These are phyloP conservation scores for Baccha elongata DNA, from an alignment of 2,888 invertebrate species.

Conservation along the genomic window DNA sequence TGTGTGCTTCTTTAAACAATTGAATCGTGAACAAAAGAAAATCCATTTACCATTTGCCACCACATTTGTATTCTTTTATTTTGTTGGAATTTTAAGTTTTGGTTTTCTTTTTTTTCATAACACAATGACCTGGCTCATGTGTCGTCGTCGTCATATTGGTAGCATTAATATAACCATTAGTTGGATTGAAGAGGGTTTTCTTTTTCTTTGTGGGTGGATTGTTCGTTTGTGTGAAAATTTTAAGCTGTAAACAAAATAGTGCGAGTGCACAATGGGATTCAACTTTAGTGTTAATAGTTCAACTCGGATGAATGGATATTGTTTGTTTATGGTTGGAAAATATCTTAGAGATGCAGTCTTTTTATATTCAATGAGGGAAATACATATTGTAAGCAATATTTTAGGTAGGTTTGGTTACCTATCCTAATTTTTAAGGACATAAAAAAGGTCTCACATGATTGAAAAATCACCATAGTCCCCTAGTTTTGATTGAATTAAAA, in stretches of 20 bases:
- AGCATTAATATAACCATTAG: conserved; percentile 66
- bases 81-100: background rate
- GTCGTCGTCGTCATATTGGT: conserved; percentile 63
- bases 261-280: background rate
- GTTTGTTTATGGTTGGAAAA: conserved; percentile 9
- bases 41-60: conserved; percentile 65
- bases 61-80: conserved; percentile 20
- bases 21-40: conserved; percentile 66
- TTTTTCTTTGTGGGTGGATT: conserved; percentile 24
- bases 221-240: conserved; percentile 13
- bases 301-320: background rate
- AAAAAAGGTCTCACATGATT: too few relatives aligned
- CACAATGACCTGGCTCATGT: conserved; percentile 62
- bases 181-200: conserved; percentile 54
- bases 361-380: background rate
- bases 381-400: too few relatives aligned
- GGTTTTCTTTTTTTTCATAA: conserved; percentile 42
- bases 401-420: too few relatives aligned
- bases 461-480: too few relatives aligned
- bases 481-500: too few relatives aligned
- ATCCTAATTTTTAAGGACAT: too few relatives aligned
- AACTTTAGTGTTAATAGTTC: conserved; percentile 10
- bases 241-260: conserved; percentile 6
- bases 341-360: background rate
- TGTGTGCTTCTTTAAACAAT: conserved; percentile 60